Base-by-base conservation (phyloP, 2,797 vertebrate species). In the Eulemur mongoz region DNA sequence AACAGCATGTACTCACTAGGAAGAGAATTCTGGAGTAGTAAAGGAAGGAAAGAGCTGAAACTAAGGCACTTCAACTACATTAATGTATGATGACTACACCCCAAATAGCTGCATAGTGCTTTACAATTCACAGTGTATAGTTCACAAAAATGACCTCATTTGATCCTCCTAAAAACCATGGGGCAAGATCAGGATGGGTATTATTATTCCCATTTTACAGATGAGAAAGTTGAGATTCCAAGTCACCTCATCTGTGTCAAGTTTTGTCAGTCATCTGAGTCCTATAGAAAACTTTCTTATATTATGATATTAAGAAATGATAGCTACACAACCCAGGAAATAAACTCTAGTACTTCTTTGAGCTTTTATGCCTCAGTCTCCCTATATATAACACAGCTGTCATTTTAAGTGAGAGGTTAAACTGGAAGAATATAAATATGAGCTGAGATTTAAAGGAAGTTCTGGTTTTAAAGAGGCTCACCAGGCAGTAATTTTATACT, bases 121-220 rank as follows among this genome's bases (percentile, higher is more conserved):
- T 94, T 72, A 80, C 30, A 89, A 79, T 76, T 70, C 35, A 94
- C 82, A 76, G 63, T 45, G 20, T 67, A 23, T 25, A 3, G 38
- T 45, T 92, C 52, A 93, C 85, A 89, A 86, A 59, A 93, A 92
- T 59, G 82, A 85, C 61, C 69, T 95, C 81, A 93, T 35, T 93
- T 18, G 54, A 65, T 76, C 69, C 76, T 95, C 75, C 82, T 92
- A 96, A 87, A 95, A 93, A 90, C 43, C 80, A 83, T 11, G 54
- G 84, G 50, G 40, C 81, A 95, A 94, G 83, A 81, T 70, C 73
- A 76, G 57, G 59, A 65, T 11, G 10, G 25, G 4, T 91, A 88
- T 96, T 65, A 96, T 84, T 94, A 96, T 54, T 50, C 69, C 91
- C 84, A 94, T 82, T 95, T 94, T 96, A 95, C 52, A 94, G 94